phyloP scores from a whole-genome alignment of 2,113 vertebrate species.

The Circaetus cinerascens region DNA sequence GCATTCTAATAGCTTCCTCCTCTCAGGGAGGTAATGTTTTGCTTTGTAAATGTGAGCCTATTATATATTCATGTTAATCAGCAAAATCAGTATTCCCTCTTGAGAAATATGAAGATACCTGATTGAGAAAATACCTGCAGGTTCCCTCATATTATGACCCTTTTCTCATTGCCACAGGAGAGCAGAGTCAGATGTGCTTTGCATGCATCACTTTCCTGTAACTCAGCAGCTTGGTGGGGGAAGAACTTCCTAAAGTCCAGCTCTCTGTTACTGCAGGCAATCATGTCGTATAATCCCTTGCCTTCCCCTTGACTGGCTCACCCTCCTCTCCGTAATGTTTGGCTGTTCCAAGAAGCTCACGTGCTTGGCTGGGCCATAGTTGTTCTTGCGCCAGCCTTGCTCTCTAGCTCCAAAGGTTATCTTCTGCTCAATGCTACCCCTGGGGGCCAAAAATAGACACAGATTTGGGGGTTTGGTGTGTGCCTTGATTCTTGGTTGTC shows the following conservation, averaged over 20 bases:
- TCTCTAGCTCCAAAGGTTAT: neutral
- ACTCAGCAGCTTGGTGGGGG: neutral
- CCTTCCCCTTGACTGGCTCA: neutral
- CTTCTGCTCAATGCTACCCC: too few relatives aligned
- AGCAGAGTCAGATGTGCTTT: neutral
- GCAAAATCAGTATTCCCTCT: neutral
- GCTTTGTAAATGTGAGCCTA: neutral
- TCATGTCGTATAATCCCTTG: fast-evolving
- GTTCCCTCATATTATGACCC: neutral
- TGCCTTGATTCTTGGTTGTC: neutral
- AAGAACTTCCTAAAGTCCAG: neutral
- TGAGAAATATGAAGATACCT: neutral
- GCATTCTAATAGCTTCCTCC: conserved; percentile 17
- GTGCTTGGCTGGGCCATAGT: neutral
- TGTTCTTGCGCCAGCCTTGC: neutral
- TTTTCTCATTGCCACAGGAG: neutral
- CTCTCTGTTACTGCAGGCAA: neutral
- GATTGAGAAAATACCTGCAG: neutral
- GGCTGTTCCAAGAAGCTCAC: neutral
- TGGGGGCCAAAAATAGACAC: neutral
- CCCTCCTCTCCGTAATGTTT: fast-evolving
- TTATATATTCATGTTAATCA: neutral
- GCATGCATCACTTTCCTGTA: neutral
- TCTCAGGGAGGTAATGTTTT: conserved; percentile 43
- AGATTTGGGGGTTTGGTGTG: neutral